Base-by-base conservation (phyloP, 2,888 invertebrate species). In the Plusia festucae region DNA sequence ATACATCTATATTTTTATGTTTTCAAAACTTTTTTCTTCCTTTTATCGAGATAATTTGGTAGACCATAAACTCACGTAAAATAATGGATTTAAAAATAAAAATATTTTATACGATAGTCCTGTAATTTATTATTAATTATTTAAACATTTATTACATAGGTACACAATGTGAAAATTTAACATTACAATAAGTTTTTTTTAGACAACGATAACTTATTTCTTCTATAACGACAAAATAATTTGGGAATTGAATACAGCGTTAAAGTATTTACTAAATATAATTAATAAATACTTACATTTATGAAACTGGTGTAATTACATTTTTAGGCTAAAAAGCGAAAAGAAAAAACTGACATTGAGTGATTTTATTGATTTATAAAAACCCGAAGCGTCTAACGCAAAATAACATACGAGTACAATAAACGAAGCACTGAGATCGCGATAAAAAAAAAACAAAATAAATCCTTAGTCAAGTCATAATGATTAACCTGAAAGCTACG, bases 391-490 rank as follows among this genome's bases (percentile, higher is more conserved):
- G 78, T 78, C 60, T 65, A 27, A 76, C 70, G 77, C 64, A 11
- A 72, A 56, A 24, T 65, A 67, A 73, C 54, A 65, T 18, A 46
- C 59, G 53, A 72, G 67, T 65, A 67, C 60, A 78, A 80, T 57
- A 67, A 67, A 73, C 63, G 68, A 75, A 81, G 80, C 77, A 68
- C 22, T 82, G 82, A 82, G 80, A 82, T 82, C 82, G 66, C 68
- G 67, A 70, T 53, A 18, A 58, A 65, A 63, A 61, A 65, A 58
- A 56, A n/a, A 56, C 53, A 30, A 18, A 24, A 20, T 15, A 60
- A 53, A 51, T n/a, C 18, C 13, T 11, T 4, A 49, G 49, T 58
- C 56, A 44, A 60, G 51, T 53, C 55, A 53, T 61, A 54, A 27
- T 52, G n/a, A 32, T 55, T 32, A 58, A 32, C 20, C 20, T 32